Percentiles rank a stretch among this genome's conserved stretches.
Conservation (phyloP, 2,797 vertebrate genomes). For the Megaceryle alcyon region DNA sequence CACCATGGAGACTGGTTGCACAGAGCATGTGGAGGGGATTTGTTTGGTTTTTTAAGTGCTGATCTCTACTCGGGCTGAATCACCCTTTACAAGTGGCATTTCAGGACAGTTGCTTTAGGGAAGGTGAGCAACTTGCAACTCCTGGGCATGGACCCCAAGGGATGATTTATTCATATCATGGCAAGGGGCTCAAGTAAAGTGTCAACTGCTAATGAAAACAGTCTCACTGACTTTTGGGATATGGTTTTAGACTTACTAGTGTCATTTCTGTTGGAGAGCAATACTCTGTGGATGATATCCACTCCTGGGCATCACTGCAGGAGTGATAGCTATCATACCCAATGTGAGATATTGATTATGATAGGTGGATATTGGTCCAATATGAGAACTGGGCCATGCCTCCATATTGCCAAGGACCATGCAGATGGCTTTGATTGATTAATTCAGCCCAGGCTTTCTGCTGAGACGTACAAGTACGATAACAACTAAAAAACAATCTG, state of each 20-base stretch:
- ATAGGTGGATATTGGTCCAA: not conserved
- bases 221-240: not conserved
- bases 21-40: not conserved
- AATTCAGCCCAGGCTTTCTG: not conserved
- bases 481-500: not conserved
- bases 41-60: not conserved
- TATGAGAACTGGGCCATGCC: not conserved
- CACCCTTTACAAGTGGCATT: not conserved
- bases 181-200: not conserved
- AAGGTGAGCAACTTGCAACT: not conserved
- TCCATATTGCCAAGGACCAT: not conserved
- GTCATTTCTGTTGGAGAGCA: not conserved
- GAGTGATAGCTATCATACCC: not conserved
- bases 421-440: not conserved
- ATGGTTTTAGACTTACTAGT: not conserved
- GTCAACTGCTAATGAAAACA: not conserved
- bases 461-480: not conserved
- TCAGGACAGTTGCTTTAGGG: not conserved
- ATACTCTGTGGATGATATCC: not conserved
- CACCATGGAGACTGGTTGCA: slow-evolving; percentile 42
- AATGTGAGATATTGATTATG: too few relatives aligned
- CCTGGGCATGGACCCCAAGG: not conserved
- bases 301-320: not conserved
- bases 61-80: not conserved
- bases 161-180: not conserved